phyloP scores from a whole-genome alignment of 2,113 vertebrate genomes.

The Melanostigma gelatinosum region DNA sequence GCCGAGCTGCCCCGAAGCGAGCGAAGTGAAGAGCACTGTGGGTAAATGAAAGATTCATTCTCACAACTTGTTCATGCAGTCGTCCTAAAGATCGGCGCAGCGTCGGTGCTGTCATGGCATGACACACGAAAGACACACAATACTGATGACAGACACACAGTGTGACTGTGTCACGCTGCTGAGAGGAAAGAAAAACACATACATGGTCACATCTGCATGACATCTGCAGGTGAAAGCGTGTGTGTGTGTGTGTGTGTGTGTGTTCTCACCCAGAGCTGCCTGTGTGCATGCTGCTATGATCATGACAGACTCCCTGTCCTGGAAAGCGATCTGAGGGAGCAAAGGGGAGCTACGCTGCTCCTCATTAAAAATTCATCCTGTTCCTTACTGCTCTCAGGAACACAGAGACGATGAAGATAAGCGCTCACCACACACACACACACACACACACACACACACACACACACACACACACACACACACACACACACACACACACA shows the following conservation, averaged over 20 bases:
- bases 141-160: slow-evolving; percentile 24
- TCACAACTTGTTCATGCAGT: slow-evolving; percentile 62
- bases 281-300: slow-evolving; percentile 66
- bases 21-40: slow-evolving; percentile 39
- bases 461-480: slow-evolving; percentile 29
- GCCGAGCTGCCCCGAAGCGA: slow-evolving; percentile 36
- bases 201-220: slow-evolving; percentile 12
- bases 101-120: slow-evolving; percentile 21
- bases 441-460: slow-evolving; percentile 28
- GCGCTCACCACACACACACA: slow-evolving; percentile 24
- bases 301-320: slow-evolving; percentile 77
- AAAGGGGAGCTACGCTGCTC: slow-evolving; percentile 73
- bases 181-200: not conserved
- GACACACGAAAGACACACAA: slow-evolving; percentile 42
- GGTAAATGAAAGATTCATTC: slow-evolving; percentile 67
- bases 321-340: slow-evolving; percentile 76
- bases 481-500: slow-evolving; percentile 21
- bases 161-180: slow-evolving; percentile 1
- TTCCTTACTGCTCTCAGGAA: slow-evolving; percentile 63
- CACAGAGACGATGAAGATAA: slow-evolving; percentile 60
- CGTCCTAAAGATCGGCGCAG: slow-evolving; percentile 46
- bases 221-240: slow-evolving; percentile 36
- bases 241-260: slow-evolving; percentile 31
- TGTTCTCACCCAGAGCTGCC: slow-evolving; percentile 31
- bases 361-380: slow-evolving; percentile 79